Base-by-base conservation (phyloP, 2,113 vertebrate species). In the Macroglossus sobrinus region DNA sequence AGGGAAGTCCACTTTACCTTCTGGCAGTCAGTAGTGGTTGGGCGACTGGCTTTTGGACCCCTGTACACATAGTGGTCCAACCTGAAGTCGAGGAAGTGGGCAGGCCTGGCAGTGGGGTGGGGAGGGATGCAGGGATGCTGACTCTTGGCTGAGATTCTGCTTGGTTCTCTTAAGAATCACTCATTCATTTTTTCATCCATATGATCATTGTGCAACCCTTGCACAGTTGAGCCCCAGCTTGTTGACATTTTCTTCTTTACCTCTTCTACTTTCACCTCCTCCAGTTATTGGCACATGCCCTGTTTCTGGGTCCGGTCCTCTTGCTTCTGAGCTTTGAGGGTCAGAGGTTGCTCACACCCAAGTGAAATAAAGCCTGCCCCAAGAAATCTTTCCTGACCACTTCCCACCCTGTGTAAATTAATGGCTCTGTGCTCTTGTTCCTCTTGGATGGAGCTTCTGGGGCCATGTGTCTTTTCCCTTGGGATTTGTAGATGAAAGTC, bases 81-180 rank as follows among this genome's bases (percentile, higher is more conserved):
- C 28, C 53, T 47, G 40, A 84, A 24, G 61, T 64, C 7, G 2
- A 33, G 38, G 71, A 74, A 28, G 28, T 19, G 26, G 5, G 7
- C 3, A 35, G 55, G 10, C 22, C 24, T 12, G 22, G 63, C 24
- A 35, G 64, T 71, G 7, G 47, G 28, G 22, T n/a, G n/a, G 22
- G 9, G 16, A 63, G 24, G 64, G 71, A 11, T 0, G 0, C 26
- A 12, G 59, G 28, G 16, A 2, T 53, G 19, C 50, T 45, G 45
- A 35, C 28, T 47, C 14, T n/a, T 18, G 47, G 15, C 94, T 66
- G 35, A 53, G 85, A 35, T 30, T 11, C 81, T 40, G 10, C 45
- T 38, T 33, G 76, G 74, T 28, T 38, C 11, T n/a, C n/a, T 38
- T 9, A 24, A 89, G 61, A 19, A 26, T n/a, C 68, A 53, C 57